Percentiles rank a stretch among this genome's conserved stretches.
These are phyloP conservation scores for Paracanthobrama guichenoti DNA, from an alignment of 2,113 vertebrate genomes.

Conservation along the genomic window DNA sequence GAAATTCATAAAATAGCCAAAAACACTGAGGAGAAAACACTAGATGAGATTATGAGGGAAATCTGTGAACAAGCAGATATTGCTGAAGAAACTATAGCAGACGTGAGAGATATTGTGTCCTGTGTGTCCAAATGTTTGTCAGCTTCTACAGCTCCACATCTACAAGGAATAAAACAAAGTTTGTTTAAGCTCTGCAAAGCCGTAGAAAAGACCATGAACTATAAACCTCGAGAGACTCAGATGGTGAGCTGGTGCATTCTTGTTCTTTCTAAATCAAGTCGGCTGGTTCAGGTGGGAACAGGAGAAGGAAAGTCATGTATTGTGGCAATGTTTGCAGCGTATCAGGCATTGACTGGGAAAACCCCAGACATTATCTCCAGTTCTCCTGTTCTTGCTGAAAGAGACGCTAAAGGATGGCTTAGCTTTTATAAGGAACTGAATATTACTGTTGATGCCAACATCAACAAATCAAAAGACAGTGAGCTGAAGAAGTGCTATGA, in stretches of 20 bases:
- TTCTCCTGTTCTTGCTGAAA: conserved; percentile 63
- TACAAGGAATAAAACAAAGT: neutral
- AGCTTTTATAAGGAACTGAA: conserved; percentile 17
- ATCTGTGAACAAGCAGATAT: neutral
- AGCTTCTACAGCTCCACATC: neutral
- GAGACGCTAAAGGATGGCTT: conserved; percentile 51
- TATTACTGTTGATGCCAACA: conserved; percentile 59
- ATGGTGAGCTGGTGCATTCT: conserved; percentile 71
- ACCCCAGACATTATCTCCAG: conserved; percentile 43
- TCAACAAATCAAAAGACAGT: neutral
- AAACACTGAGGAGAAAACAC: neutral
- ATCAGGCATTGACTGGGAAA: conserved; percentile 50
- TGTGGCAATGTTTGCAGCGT: conserved; percentile 73
- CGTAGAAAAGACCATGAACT: neutral
- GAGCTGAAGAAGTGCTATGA: conserved; percentile 54
- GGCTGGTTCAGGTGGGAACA: conserved; percentile 65
- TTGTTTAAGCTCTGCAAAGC: neutral
- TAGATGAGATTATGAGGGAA: neutral
- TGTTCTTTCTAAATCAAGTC: conserved; percentile 62
- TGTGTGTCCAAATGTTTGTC: neutral
- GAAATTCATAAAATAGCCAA: neutral
- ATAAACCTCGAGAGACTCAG: conserved; percentile 60
- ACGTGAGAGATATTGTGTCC: neutral
- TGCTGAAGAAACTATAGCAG: neutral
- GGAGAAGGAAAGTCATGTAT: conserved; percentile 72